These are phyloP conservation scores for Atherinosoma microstoma DNA, from an alignment of 2,797 vertebrate genomes.

Conservation along the genomic window DNA sequence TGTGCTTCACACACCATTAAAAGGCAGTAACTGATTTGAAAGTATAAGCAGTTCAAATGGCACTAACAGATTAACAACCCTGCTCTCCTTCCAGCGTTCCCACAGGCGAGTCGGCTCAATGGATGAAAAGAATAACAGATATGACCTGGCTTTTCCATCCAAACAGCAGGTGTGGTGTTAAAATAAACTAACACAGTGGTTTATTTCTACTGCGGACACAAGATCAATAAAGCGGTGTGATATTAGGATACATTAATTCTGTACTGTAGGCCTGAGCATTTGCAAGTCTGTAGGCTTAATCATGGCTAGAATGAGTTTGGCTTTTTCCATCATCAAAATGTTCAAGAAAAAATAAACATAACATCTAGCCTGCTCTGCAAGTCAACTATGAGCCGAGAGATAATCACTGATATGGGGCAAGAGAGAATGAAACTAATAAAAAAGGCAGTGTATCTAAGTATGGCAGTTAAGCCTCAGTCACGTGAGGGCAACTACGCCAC, in stretches of 20 bases:
- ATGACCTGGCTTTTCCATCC: constrained; percentile 25
- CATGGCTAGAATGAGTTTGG: constrained; percentile 19
- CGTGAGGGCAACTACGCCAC: constrained; percentile 75
- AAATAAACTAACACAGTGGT: constrained; percentile 35
- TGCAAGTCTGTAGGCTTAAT: constrained; percentile 45
- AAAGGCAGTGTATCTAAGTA: constrained; percentile 79
- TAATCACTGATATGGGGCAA: constrained; percentile 69
- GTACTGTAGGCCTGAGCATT: constrained; percentile 38
- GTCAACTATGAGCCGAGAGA: constrained; percentile 72
- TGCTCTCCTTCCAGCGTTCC: constrained; percentile 25
- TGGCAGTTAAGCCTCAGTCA: constrained; percentile 74
- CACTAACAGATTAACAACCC: constrained; percentile 56
- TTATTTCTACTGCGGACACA: constrained; percentile 38
- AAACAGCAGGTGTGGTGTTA: constrained; percentile 24
- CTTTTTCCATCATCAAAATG: constrained; percentile 53
- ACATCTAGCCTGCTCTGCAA: constrained; percentile 64
- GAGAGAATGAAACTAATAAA: constrained; percentile 80
- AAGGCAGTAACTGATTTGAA: constrained; percentile 40
- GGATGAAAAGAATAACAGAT: constrained; percentile 36
- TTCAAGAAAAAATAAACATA: constrained; percentile 56
- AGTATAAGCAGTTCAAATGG: constrained; percentile 44
- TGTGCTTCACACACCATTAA: constrained; percentile 64
- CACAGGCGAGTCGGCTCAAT: constrained; percentile 11
- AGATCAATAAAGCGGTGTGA: constrained; percentile 36
- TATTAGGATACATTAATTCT: constrained; percentile 41